Evolutionary conservation across 2,113 vertebrate species (phyloP).

Genomic region (Ceyx melanurus): DNA sequence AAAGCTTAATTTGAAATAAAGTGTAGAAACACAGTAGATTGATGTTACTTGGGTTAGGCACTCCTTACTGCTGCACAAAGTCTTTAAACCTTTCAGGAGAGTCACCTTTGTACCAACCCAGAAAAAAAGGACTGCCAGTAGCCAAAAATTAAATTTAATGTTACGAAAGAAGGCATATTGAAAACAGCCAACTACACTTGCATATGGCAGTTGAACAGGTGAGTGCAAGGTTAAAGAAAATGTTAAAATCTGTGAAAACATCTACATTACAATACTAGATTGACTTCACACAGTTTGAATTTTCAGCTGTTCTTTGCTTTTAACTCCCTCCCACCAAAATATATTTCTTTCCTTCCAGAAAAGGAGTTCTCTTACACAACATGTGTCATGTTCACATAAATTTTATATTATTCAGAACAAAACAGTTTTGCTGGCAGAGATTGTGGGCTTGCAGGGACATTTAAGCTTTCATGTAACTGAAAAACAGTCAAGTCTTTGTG

Average conservation of each 20-base stretch:
- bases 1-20: constrained; percentile 61
- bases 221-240: constrained; percentile 61
- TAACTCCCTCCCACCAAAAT: constrained; percentile 57
- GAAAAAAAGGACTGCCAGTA: constrained; percentile 67
- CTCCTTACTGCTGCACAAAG: constrained; percentile 60
- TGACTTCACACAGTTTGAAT: constrained; percentile 63
- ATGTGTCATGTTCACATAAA: constrained; percentile 70
- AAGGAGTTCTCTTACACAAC: constrained; percentile 64
- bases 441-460: constrained; percentile 87
- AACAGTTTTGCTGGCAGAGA: constrained; percentile 84
- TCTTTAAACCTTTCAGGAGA: constrained; percentile 32
- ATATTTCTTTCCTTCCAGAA: constrained; percentile 59
- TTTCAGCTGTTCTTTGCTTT: constrained; percentile 66
- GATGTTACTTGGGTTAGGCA: constrained; percentile 65
- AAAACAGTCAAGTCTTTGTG: constrained; percentile 83
- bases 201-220: constrained; percentile 70
- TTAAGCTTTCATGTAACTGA: constrained; percentile 82
- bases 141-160: constrained; percentile 65
- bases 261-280: constrained; percentile 65
- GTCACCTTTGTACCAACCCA: constrained; percentile 43
- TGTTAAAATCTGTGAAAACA: constrained; percentile 43
- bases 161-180: constrained; percentile 61
- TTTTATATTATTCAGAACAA: constrained; percentile 76
- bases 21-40: constrained; percentile 56
- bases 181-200: constrained; percentile 74